A percentile compares a stretch with the other conserved stretches of the same genome.
Evolutionary conservation across 2,888 invertebrate species (phyloP).

Genomic region (Eulithis prunata): DNA sequence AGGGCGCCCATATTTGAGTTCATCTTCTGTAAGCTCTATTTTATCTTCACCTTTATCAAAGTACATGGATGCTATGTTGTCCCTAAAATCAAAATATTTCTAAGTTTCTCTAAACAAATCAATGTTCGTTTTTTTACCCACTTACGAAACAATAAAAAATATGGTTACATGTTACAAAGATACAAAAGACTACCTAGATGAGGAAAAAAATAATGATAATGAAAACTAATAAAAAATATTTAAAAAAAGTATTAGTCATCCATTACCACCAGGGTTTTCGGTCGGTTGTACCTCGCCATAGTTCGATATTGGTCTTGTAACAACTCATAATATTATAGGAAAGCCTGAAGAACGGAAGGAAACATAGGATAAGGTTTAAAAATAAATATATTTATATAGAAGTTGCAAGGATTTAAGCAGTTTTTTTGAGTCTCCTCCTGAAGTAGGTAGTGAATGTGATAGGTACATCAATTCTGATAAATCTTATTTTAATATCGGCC

Average conservation of each 20-base stretch:
- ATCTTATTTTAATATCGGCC: too few relatives aligned
- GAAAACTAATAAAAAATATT: constrained; percentile 12
- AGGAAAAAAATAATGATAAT: constrained; percentile 1
- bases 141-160: neutral
- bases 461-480: too few relatives aligned
- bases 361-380: constrained; percentile 8
- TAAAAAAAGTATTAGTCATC: constrained; percentile 20
- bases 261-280: constrained; percentile 74
- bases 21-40: constrained; percentile 27
- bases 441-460: too few relatives aligned
- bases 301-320: constrained; percentile 66
- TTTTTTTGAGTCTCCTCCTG: too few relatives aligned
- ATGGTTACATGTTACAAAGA: neutral
- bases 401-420: neutral
- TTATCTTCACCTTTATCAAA: constrained; percentile 45
- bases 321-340: constrained; percentile 67
- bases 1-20: constrained; percentile 21
- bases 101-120: neutral
- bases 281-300: constrained; percentile 61
- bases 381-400: constrained; percentile 4
- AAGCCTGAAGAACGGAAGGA: constrained; percentile 53
- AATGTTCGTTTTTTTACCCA: neutral
- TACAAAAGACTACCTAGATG: neutral
- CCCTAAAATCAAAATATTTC: constrained; percentile 52
- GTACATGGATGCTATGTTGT: constrained; percentile 64